Percentiles rank a stretch among this genome's conserved stretches.
Evolutionary conservation across 2,888 invertebrate species (phyloP).

Genomic region (Cantharis nigra): DNA sequence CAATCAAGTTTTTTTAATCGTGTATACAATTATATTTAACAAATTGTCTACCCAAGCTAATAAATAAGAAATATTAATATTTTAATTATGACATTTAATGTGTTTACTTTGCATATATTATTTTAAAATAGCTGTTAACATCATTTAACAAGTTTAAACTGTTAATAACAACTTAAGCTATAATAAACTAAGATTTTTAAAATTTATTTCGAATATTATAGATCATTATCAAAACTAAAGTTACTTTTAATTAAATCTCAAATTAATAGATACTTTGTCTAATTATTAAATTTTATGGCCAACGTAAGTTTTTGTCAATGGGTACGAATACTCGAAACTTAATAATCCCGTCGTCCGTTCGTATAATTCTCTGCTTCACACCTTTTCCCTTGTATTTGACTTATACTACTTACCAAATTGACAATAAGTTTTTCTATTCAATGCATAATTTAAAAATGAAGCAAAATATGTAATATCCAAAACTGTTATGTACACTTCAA

Average conservation of each 20-base stretch:
- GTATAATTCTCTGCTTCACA: background rate
- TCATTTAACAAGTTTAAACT: background rate
- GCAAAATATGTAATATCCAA: background rate
- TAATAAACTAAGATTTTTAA: background rate
- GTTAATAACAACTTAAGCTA: background rate
- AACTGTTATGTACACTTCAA: conserved; percentile 18
- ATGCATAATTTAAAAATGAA: conserved; percentile 1
- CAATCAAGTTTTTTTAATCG: background rate
- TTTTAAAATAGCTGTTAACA: background rate
- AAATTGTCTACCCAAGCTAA: background rate
- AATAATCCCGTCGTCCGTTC: background rate
- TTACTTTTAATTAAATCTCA: background rate
- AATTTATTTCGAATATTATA: background rate
- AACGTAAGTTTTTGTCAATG: background rate
- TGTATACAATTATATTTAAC: background rate
- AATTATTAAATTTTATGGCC: background rate
- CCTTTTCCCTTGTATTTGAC: background rate
- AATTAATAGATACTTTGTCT: background rate
- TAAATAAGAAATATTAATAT: background rate
- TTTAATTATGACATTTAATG: background rate
- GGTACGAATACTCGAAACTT: no score
- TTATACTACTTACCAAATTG: background rate
- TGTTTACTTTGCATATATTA: background rate
- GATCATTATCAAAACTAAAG: background rate
- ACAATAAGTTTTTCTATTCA: background rate